Evolutionary conservation across 2,113 vertebrate genomes (phyloP).

Genomic region (Phocoena sinus): DNA sequence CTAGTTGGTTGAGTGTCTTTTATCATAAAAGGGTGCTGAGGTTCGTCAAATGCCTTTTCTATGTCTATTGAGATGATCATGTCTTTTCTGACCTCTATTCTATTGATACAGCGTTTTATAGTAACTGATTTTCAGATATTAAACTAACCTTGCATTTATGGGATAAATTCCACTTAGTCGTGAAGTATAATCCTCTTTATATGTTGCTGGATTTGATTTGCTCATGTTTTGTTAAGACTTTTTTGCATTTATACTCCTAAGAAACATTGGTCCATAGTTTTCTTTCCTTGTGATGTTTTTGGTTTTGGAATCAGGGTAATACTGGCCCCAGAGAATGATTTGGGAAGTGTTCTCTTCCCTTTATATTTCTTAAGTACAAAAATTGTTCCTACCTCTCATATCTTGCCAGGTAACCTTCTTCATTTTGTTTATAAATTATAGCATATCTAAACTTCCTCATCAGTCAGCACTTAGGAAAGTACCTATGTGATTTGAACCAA

Average conservation of each 20-base stretch:
- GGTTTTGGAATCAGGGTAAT: neutral
- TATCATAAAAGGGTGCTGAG: neutral
- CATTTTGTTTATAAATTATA: slow-evolving; percentile 63
- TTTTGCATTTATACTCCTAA: neutral
- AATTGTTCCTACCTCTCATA: neutral
- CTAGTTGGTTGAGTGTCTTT: neutral
- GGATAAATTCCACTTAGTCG: neutral
- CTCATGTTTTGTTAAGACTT: neutral
- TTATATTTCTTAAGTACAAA: neutral
- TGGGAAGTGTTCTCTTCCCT: neutral
- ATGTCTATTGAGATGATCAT: neutral
- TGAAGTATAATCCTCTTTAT: neutral
- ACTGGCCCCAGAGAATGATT: neutral
- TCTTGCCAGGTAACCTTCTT: slow-evolving; percentile 14
- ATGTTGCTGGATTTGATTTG: neutral
- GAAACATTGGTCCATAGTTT: neutral
- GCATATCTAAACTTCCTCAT: slow-evolving; percentile 56
- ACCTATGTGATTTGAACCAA: slow-evolving; percentile 68
- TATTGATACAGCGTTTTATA: neutral
- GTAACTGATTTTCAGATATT: neutral
- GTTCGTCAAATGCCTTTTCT: neutral
- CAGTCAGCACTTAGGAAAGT: slow-evolving; percentile 60
- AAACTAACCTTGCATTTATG: neutral
- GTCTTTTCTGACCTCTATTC: neutral
- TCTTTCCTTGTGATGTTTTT: neutral